These are phyloP conservation scores for Anthophora plumipes DNA, from an alignment of 2,888 invertebrate species.

Conservation along the genomic window DNA sequence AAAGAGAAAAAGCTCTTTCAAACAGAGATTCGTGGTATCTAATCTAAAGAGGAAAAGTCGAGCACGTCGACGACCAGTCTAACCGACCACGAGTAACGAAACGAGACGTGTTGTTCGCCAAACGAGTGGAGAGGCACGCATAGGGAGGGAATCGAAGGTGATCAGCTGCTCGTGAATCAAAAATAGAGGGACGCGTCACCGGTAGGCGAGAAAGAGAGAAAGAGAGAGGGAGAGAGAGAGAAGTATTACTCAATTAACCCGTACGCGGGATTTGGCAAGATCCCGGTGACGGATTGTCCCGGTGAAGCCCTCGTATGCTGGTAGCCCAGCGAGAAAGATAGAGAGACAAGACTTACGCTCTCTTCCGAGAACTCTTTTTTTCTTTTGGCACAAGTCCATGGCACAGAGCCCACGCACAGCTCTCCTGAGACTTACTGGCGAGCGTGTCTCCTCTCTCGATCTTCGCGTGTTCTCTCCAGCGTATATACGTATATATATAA, in stretches of 20 bases:
- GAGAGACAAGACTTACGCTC: slow-evolving; percentile 18
- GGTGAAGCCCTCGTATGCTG: slow-evolving; percentile 50
- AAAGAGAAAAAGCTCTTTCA: too few relatives aligned
- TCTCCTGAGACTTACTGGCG: slow-evolving; percentile 65
- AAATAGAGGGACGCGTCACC: slow-evolving; percentile 61
- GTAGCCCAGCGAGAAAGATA: slow-evolving; percentile 43
- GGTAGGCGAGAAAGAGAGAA: not conserved
- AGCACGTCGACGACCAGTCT: too few relatives aligned
- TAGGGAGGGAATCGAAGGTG: slow-evolving; percentile 2
- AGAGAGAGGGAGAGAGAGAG: slow-evolving; percentile 25
- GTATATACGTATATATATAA: not conserved
- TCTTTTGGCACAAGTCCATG: slow-evolving; percentile 65
- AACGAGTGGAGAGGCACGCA: too few relatives aligned
- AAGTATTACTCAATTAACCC: slow-evolving; percentile 68
- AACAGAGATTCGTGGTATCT: too few relatives aligned
- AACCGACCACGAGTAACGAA: not conserved
- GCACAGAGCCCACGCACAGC: slow-evolving; percentile 55
- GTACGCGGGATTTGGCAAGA: slow-evolving; percentile 65
- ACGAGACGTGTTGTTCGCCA: not conserved
- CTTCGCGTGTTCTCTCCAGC: slow-evolving; percentile 1
- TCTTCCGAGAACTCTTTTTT: slow-evolving; percentile 69
- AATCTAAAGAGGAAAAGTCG: too few relatives aligned
- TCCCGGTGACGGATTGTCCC: slow-evolving; percentile 37
- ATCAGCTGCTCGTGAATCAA: slow-evolving; percentile 52
- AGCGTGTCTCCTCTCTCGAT: slow-evolving; percentile 35